These are phyloP conservation scores for Oceanites oceanicus DNA, from an alignment of 2,113 vertebrate genomes.

Conservation along the genomic window DNA sequence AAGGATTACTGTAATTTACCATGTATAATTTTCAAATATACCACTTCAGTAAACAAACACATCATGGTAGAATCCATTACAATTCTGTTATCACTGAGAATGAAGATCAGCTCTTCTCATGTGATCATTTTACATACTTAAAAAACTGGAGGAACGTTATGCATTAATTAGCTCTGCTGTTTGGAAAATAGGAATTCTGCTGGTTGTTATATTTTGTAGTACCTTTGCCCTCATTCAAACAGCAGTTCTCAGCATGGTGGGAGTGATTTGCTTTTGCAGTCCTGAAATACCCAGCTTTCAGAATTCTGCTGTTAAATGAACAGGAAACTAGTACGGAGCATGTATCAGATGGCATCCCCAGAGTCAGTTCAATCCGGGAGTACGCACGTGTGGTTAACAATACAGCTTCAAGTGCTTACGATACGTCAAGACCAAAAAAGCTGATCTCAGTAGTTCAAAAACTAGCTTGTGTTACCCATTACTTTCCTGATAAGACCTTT, in stretches of 20 bases:
- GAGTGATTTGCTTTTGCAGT: neutral
- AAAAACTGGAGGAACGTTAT: neutral
- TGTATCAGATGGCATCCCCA: slow-evolving; percentile 31
- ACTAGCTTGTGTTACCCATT: slow-evolving; percentile 18
- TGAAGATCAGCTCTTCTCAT: neutral
- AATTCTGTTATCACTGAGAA: neutral
- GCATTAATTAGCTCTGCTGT: neutral
- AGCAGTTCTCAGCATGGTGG: neutral
- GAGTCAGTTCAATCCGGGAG: neutral
- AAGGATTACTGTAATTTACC: neutral
- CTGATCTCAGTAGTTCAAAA: slow-evolving; percentile 48
- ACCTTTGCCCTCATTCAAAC: neutral
- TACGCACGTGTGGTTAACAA: neutral
- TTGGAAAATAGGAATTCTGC: neutral
- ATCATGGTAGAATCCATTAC: neutral
- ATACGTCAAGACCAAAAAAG: slow-evolving; percentile 15
- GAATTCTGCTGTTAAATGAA: slow-evolving; percentile 14
- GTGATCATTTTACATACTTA: neutral
- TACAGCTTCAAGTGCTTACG: neutral
- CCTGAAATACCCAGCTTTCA: neutral
- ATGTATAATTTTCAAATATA: neutral
- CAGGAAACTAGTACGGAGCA: neutral
- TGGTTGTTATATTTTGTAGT: neutral
- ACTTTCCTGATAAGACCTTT: slow-evolving; percentile 44
- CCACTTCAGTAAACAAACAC: neutral